Conservation (phyloP, 2,888 invertebrate genomes). For the Villa cingulata region DNA sequence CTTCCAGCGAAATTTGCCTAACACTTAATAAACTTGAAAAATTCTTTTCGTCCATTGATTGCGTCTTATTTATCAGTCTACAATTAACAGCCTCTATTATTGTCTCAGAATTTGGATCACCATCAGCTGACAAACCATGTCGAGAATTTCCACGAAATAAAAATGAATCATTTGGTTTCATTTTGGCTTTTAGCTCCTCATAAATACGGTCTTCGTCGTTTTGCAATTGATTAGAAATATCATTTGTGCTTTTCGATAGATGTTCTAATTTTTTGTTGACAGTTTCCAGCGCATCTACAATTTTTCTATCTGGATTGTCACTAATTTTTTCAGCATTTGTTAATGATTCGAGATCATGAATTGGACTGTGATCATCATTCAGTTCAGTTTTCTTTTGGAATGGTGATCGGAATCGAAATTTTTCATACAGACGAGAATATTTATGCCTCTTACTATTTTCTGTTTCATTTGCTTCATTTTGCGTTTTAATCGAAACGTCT, state of each 20-base stretch:
- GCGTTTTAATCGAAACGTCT: neutral
- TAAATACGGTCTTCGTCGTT: conserved; percentile 22
- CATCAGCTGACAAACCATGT: conserved; percentile 11
- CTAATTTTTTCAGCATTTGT: neutral
- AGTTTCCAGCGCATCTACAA: conserved; percentile 27
- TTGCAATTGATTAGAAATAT: conserved; percentile 2
- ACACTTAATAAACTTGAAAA: conserved; percentile 5
- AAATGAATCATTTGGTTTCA: conserved; percentile 52
- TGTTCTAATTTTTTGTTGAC: conserved; percentile 28
- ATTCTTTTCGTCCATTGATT: conserved; percentile 14
- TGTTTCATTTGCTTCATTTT: conserved; percentile 12
- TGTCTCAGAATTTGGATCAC: conserved; percentile 17
- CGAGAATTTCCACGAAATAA: conserved; percentile 43
- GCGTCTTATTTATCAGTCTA: conserved; percentile 22
- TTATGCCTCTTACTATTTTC: conserved; percentile 13
- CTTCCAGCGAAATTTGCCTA: conserved; percentile 6
- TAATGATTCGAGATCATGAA: neutral
- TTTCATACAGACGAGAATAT: conserved; percentile 31
- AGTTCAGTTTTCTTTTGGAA: conserved; percentile 15
- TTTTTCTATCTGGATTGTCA: conserved; percentile 24
- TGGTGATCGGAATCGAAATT: conserved; percentile 25
- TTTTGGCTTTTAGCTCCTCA: conserved; percentile 32
- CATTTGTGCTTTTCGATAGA: conserved; percentile 13
- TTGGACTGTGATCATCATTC: conserved; percentile 15
- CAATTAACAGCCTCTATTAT: conserved; percentile 31